These are phyloP conservation scores for Geophilus truncorum DNA, from an alignment of 2,888 invertebrate species.

Conservation along the genomic window DNA sequence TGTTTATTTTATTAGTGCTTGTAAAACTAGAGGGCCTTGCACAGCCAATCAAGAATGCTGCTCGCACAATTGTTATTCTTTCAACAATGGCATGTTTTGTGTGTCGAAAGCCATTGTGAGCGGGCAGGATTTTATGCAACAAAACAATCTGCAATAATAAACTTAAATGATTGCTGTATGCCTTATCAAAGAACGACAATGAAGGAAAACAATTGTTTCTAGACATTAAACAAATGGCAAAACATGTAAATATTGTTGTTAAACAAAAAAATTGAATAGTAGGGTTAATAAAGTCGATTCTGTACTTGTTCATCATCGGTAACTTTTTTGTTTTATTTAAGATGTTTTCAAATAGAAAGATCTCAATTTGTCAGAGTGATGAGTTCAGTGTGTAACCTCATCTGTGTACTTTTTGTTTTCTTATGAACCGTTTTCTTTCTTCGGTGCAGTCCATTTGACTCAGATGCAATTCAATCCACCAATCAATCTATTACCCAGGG, in stretches of 20 bases:
- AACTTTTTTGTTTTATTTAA: not conserved
- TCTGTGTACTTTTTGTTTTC: constrained; percentile 2
- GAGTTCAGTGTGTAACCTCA: not conserved
- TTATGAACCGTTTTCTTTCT: not conserved
- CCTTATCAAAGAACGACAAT: no score
- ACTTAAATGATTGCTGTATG: no score
- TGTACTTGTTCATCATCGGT: not conserved
- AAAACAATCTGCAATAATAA: not conserved
- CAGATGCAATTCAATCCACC: constrained; percentile 19
- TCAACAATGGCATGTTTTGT: not conserved
- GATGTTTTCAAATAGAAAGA: not conserved
- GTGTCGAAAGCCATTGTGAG: not conserved
- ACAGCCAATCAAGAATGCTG: not conserved
- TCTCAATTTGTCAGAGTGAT: not conserved
- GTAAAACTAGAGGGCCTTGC: not conserved
- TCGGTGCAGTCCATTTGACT: not conserved
- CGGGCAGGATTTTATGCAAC: not conserved
- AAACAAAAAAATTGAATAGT: no score
- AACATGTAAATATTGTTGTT: not conserved
- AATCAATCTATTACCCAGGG: constrained; percentile 18
- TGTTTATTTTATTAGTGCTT: not conserved
- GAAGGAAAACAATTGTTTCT: not conserved
- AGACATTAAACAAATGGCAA: no score
- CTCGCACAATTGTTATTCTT: not conserved
- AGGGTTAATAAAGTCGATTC: not conserved